Evolutionary conservation across 2,797 vertebrate genomes (phyloP).

Genomic region (Leuciscus waleckii): DNA sequence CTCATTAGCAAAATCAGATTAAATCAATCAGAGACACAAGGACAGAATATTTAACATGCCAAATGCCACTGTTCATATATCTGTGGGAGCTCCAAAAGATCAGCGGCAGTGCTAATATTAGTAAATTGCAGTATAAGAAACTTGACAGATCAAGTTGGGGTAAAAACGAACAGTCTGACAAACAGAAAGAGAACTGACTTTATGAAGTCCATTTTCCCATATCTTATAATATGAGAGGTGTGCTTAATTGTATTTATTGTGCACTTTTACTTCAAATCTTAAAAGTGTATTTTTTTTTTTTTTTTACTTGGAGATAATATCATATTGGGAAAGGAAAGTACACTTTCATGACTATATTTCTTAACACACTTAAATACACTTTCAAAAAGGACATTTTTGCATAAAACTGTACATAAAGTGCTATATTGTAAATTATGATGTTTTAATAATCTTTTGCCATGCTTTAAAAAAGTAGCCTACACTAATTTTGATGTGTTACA

Average conservation of each 20-base stretch:
- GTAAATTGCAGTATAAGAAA: not conserved
- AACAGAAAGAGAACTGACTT: not conserved
- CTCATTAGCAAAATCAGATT: constrained; percentile 19
- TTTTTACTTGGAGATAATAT: not conserved
- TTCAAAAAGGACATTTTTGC: not conserved
- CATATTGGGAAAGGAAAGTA: not conserved
- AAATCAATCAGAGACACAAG: not conserved
- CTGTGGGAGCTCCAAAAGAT: not conserved
- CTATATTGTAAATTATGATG: not conserved
- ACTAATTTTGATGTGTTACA: too few relatives aligned
- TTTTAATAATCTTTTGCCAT: not conserved
- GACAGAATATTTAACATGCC: constrained; percentile 9
- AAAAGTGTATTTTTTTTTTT: not conserved
- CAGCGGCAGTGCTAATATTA: not conserved
- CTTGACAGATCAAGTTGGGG: not conserved
- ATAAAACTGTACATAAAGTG: not conserved
- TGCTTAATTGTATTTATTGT: not conserved
- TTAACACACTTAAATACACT: not conserved
- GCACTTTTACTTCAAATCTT: not conserved
- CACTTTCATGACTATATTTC: not conserved
- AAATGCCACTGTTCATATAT: not conserved
- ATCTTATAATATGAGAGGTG: not conserved
- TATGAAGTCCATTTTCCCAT: not conserved
- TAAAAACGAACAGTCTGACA: not conserved
- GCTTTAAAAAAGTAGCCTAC: not conserved